Percentiles rank a stretch among this genome's conserved stretches.
These are phyloP conservation scores for Drosophila melanogaster DNA, from an alignment of 1,140 invertebrate species.

Conservation along the genomic window DNA sequence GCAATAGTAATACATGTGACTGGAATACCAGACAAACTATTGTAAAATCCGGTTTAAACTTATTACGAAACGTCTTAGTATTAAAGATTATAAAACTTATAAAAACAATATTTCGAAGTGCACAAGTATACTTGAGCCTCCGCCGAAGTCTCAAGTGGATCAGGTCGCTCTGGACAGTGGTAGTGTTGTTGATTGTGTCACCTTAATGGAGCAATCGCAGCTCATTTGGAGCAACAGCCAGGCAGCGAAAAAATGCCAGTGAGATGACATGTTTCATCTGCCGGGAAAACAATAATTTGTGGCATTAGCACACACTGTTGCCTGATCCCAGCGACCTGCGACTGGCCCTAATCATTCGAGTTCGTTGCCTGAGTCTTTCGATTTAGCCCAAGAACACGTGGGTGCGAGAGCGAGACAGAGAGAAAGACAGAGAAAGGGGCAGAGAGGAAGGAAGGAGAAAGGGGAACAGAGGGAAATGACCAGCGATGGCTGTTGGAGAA, in stretches of 20 bases:
- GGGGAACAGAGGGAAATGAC: constrained; percentile 6
- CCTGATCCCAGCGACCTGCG: constrained; percentile 25
- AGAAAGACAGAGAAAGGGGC: not conserved
- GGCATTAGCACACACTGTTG: constrained; percentile 26
- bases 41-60: too few species aligned
- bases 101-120: constrained; percentile 1
- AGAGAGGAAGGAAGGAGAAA: not conserved
- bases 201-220: constrained; percentile 42
- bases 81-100: too few species aligned
- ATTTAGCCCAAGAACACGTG: not conserved
- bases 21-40: too few species aligned
- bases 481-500: constrained; percentile 12
- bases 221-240: constrained; percentile 38
- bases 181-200: constrained; percentile 43
- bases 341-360: constrained; percentile 53
- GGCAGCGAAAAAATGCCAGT: constrained; percentile 15
- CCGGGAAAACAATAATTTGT: constrained; percentile 40
- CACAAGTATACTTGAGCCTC: constrained; percentile 12
- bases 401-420: too few species aligned
- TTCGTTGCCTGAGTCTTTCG: constrained; percentile 69
- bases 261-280: constrained; percentile 47
- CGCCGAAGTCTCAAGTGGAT: constrained; percentile 22
- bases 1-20: too few species aligned
- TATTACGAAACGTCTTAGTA: too few species aligned
- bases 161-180: constrained; percentile 41